Percentiles rank a stretch among this genome's conserved stretches.
These are phyloP conservation scores for Dyspetes luteomarginatus DNA, from an alignment of 2,888 invertebrate genomes.

Conservation along the genomic window DNA sequence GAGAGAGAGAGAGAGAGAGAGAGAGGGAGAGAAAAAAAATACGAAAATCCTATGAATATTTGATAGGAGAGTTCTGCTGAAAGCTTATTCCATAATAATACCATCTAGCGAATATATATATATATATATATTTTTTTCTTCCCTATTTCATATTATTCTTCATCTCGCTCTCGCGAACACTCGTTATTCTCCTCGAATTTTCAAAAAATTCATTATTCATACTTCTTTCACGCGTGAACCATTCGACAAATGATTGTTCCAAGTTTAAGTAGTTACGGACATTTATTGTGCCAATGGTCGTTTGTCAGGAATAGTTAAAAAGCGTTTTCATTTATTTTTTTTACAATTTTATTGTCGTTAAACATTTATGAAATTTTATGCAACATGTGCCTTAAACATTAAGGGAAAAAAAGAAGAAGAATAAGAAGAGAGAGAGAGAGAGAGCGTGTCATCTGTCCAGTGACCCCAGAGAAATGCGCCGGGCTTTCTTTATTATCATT, in stretches of 20 bases:
- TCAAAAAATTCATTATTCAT: conserved; percentile 47
- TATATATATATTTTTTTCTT: conserved; percentile 11
- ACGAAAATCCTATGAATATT: conserved; percentile 75
- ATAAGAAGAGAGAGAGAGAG: no score
- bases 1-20: no score
- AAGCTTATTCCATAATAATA: conserved; percentile 61
- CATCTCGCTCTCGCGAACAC: conserved; percentile 8
- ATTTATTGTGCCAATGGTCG: not conserved
- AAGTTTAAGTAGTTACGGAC: not conserved
- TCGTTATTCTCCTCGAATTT: conserved; percentile 15
- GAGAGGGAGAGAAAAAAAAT: conserved; percentile 47
- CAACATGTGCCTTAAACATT: no score
- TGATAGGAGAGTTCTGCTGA: conserved; percentile 63
- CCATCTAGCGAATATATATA: not conserved
- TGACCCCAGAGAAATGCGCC: no score
- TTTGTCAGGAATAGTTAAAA: not conserved
- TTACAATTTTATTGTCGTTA: no score
- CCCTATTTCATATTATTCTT: not conserved
- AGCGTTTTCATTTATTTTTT: not conserved
- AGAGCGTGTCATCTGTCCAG: no score
- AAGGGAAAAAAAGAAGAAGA: no score
- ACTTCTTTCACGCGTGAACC: conserved; percentile 5
- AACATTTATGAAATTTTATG: no score
- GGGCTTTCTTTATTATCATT: no score
- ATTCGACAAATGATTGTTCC: conserved; percentile 39